Base-by-base conservation (phyloP, 2,888 invertebrate genomes). In the Fabriciana adippe region DNA sequence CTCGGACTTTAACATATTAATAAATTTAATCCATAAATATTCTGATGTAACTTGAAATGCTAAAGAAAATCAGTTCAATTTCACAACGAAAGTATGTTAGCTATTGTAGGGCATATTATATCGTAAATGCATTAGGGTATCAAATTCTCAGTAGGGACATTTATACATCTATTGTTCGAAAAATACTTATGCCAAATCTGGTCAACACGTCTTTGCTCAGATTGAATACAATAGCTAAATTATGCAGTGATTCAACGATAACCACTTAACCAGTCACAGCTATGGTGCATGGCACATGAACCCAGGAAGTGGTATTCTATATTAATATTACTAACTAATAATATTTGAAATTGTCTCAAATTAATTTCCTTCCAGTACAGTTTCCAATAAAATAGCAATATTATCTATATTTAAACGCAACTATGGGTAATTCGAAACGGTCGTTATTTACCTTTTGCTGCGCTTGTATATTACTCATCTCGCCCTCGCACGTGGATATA, bases 221-320 rank as follows among this genome's bases (percentile, higher is more conserved):
- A 66, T 67, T 63, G 73, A 76, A 80, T 75, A 81, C 81, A 82
- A 81, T 79, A 69, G 76, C 68, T 71, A 73, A 72, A 74, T 74
- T 74, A 75, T 74, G 72, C 67, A 65, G 69, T 77, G 76, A 79
- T 76, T 79, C 78, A 80, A 74, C 74, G 67, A 73, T 73, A 75
- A 73, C 73, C 71, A 72, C 69, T 65, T 59, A 66, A 66, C 66
- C 51, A 61, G 47, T 57, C 67, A 61, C 61, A 35, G 56, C 54
- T 35, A 41, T 51, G 53, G 63, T 60, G 54, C n/a, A 51, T 50
- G 63, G 60, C 54, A 55, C 59, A 64, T 65, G 45, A 56, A 55
- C 68, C 68, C 55, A 56, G 60, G 60, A 65, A 61, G 47, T 61
- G 31, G 54, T 35, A 61, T 55, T 55, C 8, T 51, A 51, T 15